These are phyloP conservation scores for Zonitis immaculata DNA, from an alignment of 2,888 invertebrate genomes.

Conservation along the genomic window DNA sequence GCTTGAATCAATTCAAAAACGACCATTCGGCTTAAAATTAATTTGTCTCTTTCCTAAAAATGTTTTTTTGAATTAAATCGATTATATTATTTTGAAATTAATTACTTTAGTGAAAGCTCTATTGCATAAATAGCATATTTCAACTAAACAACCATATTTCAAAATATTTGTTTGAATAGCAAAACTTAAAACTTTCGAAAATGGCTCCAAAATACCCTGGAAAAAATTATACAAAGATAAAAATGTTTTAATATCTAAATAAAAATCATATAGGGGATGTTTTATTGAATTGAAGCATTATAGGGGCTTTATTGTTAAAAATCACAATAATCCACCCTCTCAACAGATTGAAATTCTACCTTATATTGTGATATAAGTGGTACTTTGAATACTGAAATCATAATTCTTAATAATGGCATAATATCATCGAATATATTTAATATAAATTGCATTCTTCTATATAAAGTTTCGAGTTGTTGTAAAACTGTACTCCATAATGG, in stretches of 20 bases:
- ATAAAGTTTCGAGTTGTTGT: slow-evolving; percentile 79
- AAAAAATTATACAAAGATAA: too few species aligned
- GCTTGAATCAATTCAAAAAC: slow-evolving; percentile 94
- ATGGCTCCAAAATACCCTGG: slow-evolving; percentile 85
- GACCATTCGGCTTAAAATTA: slow-evolving; percentile 84
- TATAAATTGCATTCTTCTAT: slow-evolving; percentile 69
- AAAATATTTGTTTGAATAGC: slow-evolving; percentile 86
- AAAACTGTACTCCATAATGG: slow-evolving; percentile 76
- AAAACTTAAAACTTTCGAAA: slow-evolving; percentile 90
- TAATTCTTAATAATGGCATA: slow-evolving; percentile 67
- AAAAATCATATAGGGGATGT: too few species aligned
- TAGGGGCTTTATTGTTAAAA: too few species aligned
- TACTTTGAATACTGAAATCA: slow-evolving; percentile 75
- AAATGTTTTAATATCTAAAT: too few species aligned
- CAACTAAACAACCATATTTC: slow-evolving; percentile 73
- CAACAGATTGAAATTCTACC: slow-evolving; percentile 48
- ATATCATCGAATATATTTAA: slow-evolving; percentile 67
- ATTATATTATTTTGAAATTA: not conserved
- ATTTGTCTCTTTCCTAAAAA: slow-evolving; percentile 83
- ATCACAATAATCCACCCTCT: too few species aligned
- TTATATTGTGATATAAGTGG: slow-evolving; percentile 78
- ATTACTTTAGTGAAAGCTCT: slow-evolving; percentile 75
- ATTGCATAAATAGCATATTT: slow-evolving; percentile 86
- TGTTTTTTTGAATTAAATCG: not conserved
- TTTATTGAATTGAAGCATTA: too few species aligned